These are phyloP conservation scores for Athrips mouffetella DNA, from an alignment of 2,888 invertebrate genomes.

Conservation along the genomic window DNA sequence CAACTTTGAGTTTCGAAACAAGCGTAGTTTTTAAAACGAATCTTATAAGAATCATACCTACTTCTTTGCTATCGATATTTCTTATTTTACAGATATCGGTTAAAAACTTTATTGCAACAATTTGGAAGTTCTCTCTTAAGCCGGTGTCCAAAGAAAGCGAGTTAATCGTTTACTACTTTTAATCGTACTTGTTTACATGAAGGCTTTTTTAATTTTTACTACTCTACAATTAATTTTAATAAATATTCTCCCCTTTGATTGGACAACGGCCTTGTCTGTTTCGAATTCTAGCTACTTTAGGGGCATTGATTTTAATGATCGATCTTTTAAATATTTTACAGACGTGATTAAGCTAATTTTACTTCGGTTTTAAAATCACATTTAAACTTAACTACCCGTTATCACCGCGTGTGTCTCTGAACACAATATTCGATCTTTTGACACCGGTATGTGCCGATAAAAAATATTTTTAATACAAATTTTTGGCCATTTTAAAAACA, in stretches of 20 bases:
- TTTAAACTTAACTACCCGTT: slow-evolving; percentile 27
- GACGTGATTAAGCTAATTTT: slow-evolving; percentile 27
- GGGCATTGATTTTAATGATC: slow-evolving; percentile 18
- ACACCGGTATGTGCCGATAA: slow-evolving; percentile 23
- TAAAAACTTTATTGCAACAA: slow-evolving; percentile 47
- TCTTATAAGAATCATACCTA: slow-evolving; percentile 24
- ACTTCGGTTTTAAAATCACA: slow-evolving; percentile 33
- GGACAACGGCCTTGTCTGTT: slow-evolving; percentile 6
- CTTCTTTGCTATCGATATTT: slow-evolving; percentile 18
- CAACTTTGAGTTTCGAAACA: slow-evolving; percentile 32
- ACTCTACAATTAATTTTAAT: slow-evolving; percentile 2
- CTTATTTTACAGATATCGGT: slow-evolving; percentile 43
- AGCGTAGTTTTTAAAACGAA: slow-evolving; percentile 39
- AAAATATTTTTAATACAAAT: slow-evolving; percentile 26
- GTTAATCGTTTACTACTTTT: neutral
- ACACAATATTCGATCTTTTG: slow-evolving; percentile 40
- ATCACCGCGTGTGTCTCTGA: slow-evolving; percentile 32
- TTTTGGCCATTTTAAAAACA: too few relatives aligned
- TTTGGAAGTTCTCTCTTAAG: slow-evolving; percentile 53
- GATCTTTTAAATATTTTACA: slow-evolving; percentile 22
- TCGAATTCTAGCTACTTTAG: slow-evolving; percentile 18
- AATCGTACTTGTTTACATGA: neutral
- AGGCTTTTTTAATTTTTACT: neutral
- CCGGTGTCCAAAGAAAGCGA: slow-evolving; percentile 5
- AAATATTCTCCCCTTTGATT: slow-evolving; percentile 16